Evolutionary conservation across 2,797 vertebrate genomes (phyloP).

Genomic region (Sebastes diaconus): DNA sequence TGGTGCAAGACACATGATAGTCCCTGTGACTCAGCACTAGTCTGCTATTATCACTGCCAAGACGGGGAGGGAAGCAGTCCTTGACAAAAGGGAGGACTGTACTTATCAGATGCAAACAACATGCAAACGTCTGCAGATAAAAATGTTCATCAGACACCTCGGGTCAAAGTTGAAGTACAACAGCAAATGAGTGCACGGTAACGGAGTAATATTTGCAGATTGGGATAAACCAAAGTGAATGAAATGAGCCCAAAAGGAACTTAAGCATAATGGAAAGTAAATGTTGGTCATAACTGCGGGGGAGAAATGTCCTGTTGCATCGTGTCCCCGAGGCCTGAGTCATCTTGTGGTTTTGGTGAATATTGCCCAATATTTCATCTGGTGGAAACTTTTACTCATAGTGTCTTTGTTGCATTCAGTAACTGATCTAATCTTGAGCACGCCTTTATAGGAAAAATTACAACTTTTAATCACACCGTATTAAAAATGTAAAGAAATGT

Average conservation of each 20-base stretch:
- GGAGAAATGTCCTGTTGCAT: conserved; percentile 17
- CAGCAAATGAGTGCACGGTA: not conserved
- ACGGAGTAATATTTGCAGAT: not conserved
- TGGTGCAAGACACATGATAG: conserved; percentile 21
- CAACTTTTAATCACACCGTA: not conserved
- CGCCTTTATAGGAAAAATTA: not conserved
- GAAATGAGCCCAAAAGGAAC: not conserved
- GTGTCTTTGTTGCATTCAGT: not conserved
- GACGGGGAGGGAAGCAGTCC: not conserved
- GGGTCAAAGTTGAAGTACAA: not conserved
- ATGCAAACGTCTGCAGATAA: not conserved
- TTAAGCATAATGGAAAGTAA: conserved; percentile 21
- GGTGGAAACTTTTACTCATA: conserved; percentile 33
- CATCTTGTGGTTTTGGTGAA: conserved; percentile 25
- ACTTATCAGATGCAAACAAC: not conserved
- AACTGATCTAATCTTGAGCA: not conserved
- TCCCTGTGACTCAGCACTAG: conserved; percentile 30
- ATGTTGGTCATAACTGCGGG: not conserved
- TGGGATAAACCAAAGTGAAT: not conserved
- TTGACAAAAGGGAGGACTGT: not conserved
- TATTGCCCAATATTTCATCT: conserved; percentile 7
- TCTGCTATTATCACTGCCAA: conserved; percentile 12
- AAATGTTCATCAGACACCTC: not conserved
- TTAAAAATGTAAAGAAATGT: not conserved
- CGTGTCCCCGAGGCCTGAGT: conserved; percentile 17